Conservation (phyloP, 2,113 vertebrate genomes). For the Passer domesticus region DNA sequence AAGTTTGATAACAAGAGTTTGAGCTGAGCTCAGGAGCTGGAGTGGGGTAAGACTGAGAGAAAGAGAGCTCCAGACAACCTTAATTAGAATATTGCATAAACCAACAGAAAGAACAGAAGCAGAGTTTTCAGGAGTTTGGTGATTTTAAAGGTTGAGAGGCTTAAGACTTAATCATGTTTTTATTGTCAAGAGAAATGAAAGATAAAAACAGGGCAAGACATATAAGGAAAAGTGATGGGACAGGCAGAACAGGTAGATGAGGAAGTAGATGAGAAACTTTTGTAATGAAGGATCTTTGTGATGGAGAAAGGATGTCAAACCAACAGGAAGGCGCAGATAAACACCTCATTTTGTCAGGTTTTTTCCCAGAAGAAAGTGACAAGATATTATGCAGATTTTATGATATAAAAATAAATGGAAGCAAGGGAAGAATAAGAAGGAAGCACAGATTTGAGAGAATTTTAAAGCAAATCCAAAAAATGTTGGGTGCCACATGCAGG, state of each 20-base stretch:
- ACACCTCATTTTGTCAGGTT: slow-evolving; percentile 3
- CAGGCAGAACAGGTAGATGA: neutral
- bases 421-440: neutral
- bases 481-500: neutral
- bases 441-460: slow-evolving; percentile 36
- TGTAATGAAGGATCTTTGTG: neutral
- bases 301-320: slow-evolving; percentile 24
- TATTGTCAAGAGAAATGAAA: slow-evolving; percentile 18
- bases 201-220: neutral
- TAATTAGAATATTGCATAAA: neutral
- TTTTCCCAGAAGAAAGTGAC: neutral
- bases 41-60: neutral
- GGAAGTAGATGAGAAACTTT: neutral
- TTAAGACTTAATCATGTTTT: slow-evolving; percentile 26
- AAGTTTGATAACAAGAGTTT: neutral
- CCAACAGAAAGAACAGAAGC: neutral
- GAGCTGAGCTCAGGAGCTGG: neutral
- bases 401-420: slow-evolving; percentile 30
- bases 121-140: neutral
- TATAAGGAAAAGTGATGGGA: neutral
- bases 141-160: slow-evolving; percentile 5
- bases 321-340: neutral
- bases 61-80: neutral
- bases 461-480: slow-evolving; percentile 32
- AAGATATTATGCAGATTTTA: slow-evolving; percentile 1